These are phyloP conservation scores for Priocnemis perturbator DNA, from an alignment of 2,888 invertebrate genomes.

Conservation along the genomic window DNA sequence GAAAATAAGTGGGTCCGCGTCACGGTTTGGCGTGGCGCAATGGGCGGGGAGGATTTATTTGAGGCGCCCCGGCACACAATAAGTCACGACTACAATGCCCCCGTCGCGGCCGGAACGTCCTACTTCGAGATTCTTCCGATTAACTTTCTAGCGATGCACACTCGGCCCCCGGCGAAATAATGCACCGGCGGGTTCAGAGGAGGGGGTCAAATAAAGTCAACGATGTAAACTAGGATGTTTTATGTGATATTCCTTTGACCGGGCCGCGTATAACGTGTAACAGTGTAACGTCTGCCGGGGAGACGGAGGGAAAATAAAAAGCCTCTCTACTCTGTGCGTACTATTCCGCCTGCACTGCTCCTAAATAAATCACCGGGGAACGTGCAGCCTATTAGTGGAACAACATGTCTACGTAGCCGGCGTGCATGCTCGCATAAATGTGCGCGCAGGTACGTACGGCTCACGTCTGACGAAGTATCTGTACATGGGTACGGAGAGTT, in stretches of 20 bases:
- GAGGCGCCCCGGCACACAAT: no score
- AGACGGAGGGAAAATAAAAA: constrained; percentile 27
- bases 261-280: constrained; percentile 18
- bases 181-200: neutral
- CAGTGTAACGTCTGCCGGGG: constrained; percentile 6
- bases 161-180: no score
- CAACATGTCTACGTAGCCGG: constrained; percentile 46
- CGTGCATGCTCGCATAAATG: constrained; percentile 24
- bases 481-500: constrained; percentile 9
- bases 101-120: no score
- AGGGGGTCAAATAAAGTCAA: constrained; percentile 1
- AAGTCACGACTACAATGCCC: no score
- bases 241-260: constrained; percentile 15
- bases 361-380: constrained; percentile 56
- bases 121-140: no score
- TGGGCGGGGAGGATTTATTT: no score
- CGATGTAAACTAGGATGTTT: constrained; percentile 4
- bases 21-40: no score
- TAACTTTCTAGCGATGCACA: no score
- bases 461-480: constrained; percentile 9
- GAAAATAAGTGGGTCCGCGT: no score
- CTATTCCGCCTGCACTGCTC: constrained; percentile 48
- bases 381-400: constrained; percentile 56
- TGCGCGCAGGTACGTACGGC: constrained; percentile 23
- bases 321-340: constrained; percentile 33